phyloP scores from a whole-genome alignment of 2,888 invertebrate species.

The Acleris literana region DNA sequence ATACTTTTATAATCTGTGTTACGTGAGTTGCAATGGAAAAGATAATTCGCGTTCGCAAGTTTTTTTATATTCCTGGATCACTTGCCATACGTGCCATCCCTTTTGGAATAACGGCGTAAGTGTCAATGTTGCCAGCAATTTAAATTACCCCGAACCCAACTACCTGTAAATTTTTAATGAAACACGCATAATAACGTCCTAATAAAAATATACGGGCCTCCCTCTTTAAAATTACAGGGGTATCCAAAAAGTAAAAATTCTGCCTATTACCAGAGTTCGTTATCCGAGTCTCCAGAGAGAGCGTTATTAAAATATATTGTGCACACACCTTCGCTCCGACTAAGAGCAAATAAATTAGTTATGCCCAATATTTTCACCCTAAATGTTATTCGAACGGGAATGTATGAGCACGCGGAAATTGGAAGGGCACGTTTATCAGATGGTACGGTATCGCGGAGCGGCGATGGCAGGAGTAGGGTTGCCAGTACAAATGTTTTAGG shows the following conservation, averaged over 20 bases:
- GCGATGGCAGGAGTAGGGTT: conserved; percentile 39
- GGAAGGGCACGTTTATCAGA: conserved; percentile 77
- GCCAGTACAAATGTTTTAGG: conserved; percentile 2
- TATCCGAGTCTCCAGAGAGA: conserved; percentile 72
- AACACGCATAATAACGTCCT: conserved; percentile 45
- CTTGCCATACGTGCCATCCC: no score
- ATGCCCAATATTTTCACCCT: conserved; percentile 78
- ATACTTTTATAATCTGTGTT: no score
- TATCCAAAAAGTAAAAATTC: conserved; percentile 70
- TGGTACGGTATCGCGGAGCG: conserved; percentile 65
- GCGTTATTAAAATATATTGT: conserved; percentile 82
- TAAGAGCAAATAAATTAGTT: conserved; percentile 76
- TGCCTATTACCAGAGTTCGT: conserved; percentile 69
- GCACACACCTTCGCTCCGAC: conserved; percentile 67
- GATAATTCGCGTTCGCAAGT: no score
- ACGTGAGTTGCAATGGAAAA: no score
- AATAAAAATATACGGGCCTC: conserved; percentile 55
- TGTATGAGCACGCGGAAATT: conserved; percentile 75
- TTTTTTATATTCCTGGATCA: no score
- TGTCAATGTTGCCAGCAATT: conserved; percentile 25
- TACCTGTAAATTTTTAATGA: conserved; percentile 42
- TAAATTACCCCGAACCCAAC: conserved; percentile 28
- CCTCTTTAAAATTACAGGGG: conserved; percentile 61
- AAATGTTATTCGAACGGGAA: conserved; percentile 72
- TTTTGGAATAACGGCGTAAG: no score